phyloP scores from a whole-genome alignment of 2,888 invertebrate species.

The Spialia ferax region DNA sequence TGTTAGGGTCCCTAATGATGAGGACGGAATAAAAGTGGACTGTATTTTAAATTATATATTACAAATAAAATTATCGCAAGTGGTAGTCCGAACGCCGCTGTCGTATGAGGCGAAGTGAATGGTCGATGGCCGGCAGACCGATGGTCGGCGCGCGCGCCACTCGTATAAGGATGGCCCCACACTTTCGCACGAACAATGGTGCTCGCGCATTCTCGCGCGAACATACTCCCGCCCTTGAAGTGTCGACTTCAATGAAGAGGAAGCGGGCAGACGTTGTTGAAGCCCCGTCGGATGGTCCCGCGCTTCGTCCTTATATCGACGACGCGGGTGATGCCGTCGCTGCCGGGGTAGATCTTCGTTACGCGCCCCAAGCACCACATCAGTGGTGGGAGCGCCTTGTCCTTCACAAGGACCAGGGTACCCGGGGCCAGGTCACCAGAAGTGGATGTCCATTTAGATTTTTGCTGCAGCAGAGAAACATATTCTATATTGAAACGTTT shows the following conservation, averaged over 20 bases:
- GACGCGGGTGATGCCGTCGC: constrained; percentile 13
- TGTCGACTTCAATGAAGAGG: not conserved
- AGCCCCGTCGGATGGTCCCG: constrained; percentile 8
- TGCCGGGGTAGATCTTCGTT: not conserved
- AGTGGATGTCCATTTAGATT: not conserved
- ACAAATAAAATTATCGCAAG: too few relatives aligned
- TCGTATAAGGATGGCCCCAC: too few relatives aligned
- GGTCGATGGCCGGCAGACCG: too few relatives aligned
- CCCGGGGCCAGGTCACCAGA: not conserved
- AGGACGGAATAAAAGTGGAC: too few relatives aligned
- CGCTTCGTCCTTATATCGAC: constrained; percentile 6
- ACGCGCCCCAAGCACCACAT: constrained; percentile 14
- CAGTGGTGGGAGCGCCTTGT: not conserved
- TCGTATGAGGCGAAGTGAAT: too few relatives aligned
- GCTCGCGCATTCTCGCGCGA: not conserved
- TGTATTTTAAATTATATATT: too few relatives aligned
- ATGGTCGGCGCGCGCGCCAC: too few relatives aligned
- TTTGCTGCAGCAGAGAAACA: constrained; percentile 15
- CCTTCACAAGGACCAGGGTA: not conserved
- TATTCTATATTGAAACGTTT: constrained; percentile 8
- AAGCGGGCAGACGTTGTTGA: constrained; percentile 5
- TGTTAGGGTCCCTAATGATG: too few relatives aligned
- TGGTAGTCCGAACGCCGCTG: too few relatives aligned
- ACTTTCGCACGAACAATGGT: not conserved
- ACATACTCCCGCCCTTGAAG: constrained; percentile 22